Conservation (phyloP, 1,140 invertebrate species). For the Drosophila aff. region DNA sequence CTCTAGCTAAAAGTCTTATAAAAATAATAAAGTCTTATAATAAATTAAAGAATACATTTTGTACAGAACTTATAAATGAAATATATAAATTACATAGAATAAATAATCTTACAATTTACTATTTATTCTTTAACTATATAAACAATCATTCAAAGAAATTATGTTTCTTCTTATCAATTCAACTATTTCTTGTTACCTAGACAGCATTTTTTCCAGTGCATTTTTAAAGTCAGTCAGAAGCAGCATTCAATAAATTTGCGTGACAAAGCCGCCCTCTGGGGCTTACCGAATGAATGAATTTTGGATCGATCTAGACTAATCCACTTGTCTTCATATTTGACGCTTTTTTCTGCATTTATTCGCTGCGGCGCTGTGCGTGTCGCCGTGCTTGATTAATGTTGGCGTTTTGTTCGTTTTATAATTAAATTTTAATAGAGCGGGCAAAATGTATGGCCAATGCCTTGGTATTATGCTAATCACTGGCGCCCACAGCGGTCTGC, state of each 20-base stretch:
- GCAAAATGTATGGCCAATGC: slow-evolving; percentile 40
- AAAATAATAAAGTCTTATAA: no score
- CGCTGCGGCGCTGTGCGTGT: neutral
- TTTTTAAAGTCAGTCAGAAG: slow-evolving; percentile 22
- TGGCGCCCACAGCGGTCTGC: slow-evolving; percentile 42
- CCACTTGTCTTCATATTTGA: slow-evolving; percentile 44
- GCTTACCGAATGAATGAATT: slow-evolving; percentile 61
- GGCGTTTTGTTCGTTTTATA: slow-evolving; percentile 51
- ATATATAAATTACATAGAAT: neutral
- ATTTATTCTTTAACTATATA: neutral
- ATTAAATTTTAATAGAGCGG: slow-evolving; percentile 55
- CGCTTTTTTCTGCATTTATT: slow-evolving; percentile 32
- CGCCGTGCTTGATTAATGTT: slow-evolving; percentile 50
- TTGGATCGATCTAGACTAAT: slow-evolving; percentile 41
- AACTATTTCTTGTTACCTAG: no score
- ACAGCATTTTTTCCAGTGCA: neutral
- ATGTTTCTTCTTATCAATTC: no score
- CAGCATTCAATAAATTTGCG: slow-evolving; percentile 64
- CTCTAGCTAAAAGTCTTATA: no score
- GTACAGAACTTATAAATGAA: no score
- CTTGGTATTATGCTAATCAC: slow-evolving; percentile 58
- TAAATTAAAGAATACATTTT: no score
- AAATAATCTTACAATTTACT: neutral
- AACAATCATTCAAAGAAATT: neutral
- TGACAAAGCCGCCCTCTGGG: slow-evolving; percentile 68